These are phyloP conservation scores for Drosophila repletoides DNA, from an alignment of 1,140 invertebrate species.

Conservation along the genomic window DNA sequence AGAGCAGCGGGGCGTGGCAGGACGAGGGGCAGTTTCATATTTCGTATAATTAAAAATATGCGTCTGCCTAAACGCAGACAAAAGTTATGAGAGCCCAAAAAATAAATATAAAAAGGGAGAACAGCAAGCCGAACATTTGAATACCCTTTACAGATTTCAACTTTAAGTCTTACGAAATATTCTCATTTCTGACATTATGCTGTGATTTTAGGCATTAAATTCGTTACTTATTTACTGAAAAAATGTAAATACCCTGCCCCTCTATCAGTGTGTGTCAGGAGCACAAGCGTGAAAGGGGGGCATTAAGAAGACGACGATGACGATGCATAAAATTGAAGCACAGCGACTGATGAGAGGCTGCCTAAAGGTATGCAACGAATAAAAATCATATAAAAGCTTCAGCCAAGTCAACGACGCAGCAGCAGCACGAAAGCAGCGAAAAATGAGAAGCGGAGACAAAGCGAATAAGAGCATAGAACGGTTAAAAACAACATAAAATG, in stretches of 20 bases:
- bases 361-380: conserved; percentile 71
- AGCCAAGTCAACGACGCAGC: conserved; percentile 3
- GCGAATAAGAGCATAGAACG: not conserved
- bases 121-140: too few species aligned
- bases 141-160: too few species aligned
- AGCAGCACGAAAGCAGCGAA: not conserved
- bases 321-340: conserved; percentile 58
- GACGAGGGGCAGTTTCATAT: conserved; percentile 10
- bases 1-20: not conserved
- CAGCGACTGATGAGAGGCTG: conserved; percentile 53
- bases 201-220: too few species aligned
- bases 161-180: too few species aligned
- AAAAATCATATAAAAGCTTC: conserved; percentile 58
- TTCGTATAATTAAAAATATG: conserved; percentile 49
- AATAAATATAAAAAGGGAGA: conserved; percentile 10
- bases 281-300: not conserved
- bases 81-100: conserved; percentile 64
- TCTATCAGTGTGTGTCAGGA: too few species aligned
- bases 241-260: too few species aligned
- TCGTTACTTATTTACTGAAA: too few species aligned
- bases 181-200: too few species aligned
- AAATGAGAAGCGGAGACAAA: not conserved
- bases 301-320: conserved; percentile 11
- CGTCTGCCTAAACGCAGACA: conserved; percentile 60
- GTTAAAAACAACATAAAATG: conserved; percentile 24